These are phyloP conservation scores for Helogale parvula DNA, from an alignment of 2,113 vertebrate genomes.

Conservation along the genomic window DNA sequence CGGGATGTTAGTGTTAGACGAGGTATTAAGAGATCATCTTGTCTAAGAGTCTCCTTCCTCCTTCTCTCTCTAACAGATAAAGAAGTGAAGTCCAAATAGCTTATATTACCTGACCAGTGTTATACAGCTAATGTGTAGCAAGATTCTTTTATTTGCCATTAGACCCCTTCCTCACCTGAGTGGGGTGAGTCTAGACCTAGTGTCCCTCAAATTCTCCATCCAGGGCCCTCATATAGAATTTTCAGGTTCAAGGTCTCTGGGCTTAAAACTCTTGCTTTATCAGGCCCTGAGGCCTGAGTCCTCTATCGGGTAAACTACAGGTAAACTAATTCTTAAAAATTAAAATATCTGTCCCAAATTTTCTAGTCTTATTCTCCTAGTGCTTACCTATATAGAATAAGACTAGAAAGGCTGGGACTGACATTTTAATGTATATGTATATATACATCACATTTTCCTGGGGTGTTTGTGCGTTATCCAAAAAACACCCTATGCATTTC, in stretches of 20 bases:
- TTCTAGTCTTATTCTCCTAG: not conserved
- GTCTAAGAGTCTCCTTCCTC: not conserved
- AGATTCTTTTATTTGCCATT: not conserved
- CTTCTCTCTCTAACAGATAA: not conserved
- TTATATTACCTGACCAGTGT: not conserved
- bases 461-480: not conserved
- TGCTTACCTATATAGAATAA: not conserved
- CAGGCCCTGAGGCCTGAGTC: not conserved
- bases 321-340: not conserved
- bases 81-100: not conserved
- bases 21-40: not conserved
- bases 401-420: too few species aligned
- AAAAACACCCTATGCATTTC: not conserved
- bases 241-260: not conserved
- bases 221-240: not conserved
- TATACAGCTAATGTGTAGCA: not conserved
- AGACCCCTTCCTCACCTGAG: not conserved
- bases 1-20: not conserved
- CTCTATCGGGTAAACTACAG: not conserved
- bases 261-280: slow-evolving; percentile 10
- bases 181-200: not conserved
- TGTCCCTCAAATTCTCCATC: not conserved
- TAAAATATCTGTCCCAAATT: not conserved
- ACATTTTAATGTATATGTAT: too few species aligned
- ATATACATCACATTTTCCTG: not conserved